Percentiles rank a stretch among this genome's conserved stretches.
Evolutionary conservation across 2,888 invertebrate species (phyloP).

Genomic region (Archips crataeganus): DNA sequence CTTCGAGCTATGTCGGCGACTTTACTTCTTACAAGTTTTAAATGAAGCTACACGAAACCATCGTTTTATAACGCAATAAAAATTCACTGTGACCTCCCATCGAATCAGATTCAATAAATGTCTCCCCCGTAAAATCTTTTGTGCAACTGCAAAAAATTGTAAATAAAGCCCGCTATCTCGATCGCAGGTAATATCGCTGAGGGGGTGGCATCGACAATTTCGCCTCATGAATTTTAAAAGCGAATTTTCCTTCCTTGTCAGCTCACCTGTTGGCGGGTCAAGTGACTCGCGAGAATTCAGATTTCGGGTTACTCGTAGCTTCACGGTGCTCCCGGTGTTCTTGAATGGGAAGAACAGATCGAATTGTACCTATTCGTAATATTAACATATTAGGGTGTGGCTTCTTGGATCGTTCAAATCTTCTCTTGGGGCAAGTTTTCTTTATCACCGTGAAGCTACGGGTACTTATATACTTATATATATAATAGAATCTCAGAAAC

Average conservation of each 20-base stretch:
- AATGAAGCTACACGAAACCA: neutral
- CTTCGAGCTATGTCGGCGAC: no score
- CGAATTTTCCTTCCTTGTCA: conserved; percentile 46
- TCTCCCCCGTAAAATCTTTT: neutral
- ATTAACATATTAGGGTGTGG: neutral
- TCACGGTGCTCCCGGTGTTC: neutral
- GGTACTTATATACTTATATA: no score
- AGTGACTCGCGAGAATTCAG: conserved; percentile 30
- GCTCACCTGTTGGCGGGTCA: conserved; percentile 40
- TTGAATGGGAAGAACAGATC: neutral
- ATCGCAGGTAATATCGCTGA: conserved; percentile 44
- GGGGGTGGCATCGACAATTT: conserved; percentile 52
- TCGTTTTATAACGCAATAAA: neutral
- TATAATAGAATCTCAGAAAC: no score
- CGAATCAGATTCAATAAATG: conserved; percentile 11
- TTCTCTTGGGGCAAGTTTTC: no score
- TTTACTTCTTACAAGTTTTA: no score
- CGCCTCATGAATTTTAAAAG: conserved; percentile 61
- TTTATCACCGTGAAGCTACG: no score
- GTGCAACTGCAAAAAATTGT: conserved; percentile 24
- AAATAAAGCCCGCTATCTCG: conserved; percentile 32
- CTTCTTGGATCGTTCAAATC: neutral
- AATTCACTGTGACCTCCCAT: neutral
- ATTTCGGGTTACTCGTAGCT: conserved; percentile 1
- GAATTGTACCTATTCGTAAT: neutral